Percentiles rank a stretch among this genome's conserved stretches.
Evolutionary conservation across 2,888 invertebrate species (phyloP).

Genomic region (Metellina segmentata): DNA sequence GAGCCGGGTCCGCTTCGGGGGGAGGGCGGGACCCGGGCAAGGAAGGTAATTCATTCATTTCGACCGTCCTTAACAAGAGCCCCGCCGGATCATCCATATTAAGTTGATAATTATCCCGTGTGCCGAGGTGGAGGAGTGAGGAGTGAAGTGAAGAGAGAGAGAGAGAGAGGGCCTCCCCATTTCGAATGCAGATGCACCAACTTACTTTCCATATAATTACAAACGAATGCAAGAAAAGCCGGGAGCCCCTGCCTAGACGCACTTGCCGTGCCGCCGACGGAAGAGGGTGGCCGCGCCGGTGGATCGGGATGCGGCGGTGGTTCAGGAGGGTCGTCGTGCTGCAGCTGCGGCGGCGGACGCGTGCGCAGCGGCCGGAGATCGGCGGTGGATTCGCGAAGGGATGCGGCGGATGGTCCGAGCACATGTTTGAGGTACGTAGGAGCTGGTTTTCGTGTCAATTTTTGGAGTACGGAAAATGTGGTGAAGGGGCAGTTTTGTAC

Average conservation of each 20-base stretch:
- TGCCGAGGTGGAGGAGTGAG: slow-evolving; percentile 10
- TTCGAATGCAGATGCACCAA: slow-evolving; percentile 75
- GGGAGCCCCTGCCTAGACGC: slow-evolving; percentile 49
- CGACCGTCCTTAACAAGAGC: slow-evolving; percentile 52
- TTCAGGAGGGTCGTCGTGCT: not conserved
- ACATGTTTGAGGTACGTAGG: no score
- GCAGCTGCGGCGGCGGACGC: not conserved
- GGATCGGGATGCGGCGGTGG: not conserved
- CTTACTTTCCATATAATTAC: slow-evolving; percentile 77
- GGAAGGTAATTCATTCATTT: slow-evolving; percentile 72
- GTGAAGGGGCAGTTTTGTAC: no score
- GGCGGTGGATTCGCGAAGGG: not conserved
- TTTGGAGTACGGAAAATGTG: no score
- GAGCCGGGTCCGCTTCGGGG: slow-evolving; percentile 18
- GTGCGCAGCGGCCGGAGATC: not conserved
- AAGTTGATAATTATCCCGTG: slow-evolving; percentile 74
- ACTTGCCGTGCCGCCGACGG: slow-evolving; percentile 27
- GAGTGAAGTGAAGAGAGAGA: not conserved
- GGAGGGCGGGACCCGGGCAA: not conserved
- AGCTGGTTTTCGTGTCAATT: no score
- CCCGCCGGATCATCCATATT: slow-evolving; percentile 73
- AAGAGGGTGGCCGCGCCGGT: slow-evolving; percentile 8
- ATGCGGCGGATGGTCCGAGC: no score
- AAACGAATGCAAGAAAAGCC: slow-evolving; percentile 73
- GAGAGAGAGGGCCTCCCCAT: slow-evolving; percentile 49